These are phyloP conservation scores for Drosophila limbata DNA, from an alignment of 2,888 invertebrate species.

Conservation along the genomic window DNA sequence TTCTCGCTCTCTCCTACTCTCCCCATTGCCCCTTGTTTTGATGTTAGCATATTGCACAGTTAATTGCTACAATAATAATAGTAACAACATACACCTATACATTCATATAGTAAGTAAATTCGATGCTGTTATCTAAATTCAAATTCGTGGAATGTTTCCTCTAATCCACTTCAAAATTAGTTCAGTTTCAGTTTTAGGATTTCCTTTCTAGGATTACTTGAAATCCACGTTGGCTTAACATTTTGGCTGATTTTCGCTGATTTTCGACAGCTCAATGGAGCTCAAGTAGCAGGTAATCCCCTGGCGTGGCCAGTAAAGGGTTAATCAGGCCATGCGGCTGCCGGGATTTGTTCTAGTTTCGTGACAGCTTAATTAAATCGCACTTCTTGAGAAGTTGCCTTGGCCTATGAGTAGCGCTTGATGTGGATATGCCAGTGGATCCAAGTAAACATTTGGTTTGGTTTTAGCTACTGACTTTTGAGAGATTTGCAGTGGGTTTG, in stretches of 20 bases:
- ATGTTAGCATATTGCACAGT: constrained; percentile 50
- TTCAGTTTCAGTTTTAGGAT: constrained; percentile 48
- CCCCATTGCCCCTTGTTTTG: constrained; percentile 43
- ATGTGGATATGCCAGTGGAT: constrained; percentile 35
- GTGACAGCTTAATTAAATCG: constrained; percentile 61
- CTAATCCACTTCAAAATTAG: constrained; percentile 67
- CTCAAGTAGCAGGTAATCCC: constrained; percentile 72
- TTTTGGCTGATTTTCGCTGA: constrained; percentile 56
- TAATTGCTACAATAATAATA: constrained; percentile 54
- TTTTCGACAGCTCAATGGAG: constrained; percentile 75
- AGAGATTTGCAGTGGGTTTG: constrained; percentile 20
- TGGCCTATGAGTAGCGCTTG: constrained; percentile 14
- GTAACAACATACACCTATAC: constrained; percentile 6
- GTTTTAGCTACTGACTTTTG: constrained; percentile 32
- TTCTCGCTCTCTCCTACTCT: neutral
- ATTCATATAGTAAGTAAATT: neutral
- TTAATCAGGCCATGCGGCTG: constrained; percentile 51
- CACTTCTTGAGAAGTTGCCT: constrained; percentile 52
- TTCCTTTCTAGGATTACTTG: constrained; percentile 55
- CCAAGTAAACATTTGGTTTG: constrained; percentile 44
- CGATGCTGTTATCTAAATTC: constrained; percentile 39
- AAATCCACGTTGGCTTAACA: constrained; percentile 58
- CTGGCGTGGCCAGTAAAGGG: constrained; percentile 56
- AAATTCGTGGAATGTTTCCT: constrained; percentile 55
- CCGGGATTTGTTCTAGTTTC: constrained; percentile 69